A percentile compares a stretch with the other conserved stretches of the same genome.
phyloP scores from a whole-genome alignment of 1,140 invertebrate species.

The Hycleus phaleratus region DNA sequence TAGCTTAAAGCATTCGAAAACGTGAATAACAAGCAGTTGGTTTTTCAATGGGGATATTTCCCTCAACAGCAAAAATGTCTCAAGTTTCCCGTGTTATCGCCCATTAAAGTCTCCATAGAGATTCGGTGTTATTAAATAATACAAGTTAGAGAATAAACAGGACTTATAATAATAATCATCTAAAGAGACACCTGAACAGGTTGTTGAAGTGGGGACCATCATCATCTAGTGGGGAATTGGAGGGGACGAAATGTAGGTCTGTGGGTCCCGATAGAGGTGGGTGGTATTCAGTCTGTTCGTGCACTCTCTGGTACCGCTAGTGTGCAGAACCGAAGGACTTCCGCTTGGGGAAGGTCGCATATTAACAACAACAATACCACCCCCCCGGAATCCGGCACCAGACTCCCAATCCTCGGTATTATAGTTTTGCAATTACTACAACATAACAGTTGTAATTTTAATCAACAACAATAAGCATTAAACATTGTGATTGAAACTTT shows the following conservation, averaged over 20 bases:
- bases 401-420: background rate
- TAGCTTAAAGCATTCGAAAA: no score
- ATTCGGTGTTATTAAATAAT: no score
- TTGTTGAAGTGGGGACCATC: slow-evolving; percentile 17
- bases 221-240: slow-evolving; percentile 22
- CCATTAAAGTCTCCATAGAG: no score
- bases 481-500: background rate
- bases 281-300: slow-evolving; percentile 31
- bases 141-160: no score
- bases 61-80: no score
- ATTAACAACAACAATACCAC: background rate
- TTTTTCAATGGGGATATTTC: no score
- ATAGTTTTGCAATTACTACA: background rate
- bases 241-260: slow-evolving; percentile 32
- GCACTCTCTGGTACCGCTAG: slow-evolving; percentile 27
- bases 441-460: background rate
- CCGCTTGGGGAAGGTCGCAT: slow-evolving; percentile 28
- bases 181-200: slow-evolving; percentile 10
- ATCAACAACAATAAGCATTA: background rate
- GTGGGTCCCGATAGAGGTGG: slow-evolving; percentile 29
- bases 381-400: background rate
- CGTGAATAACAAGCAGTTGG: no score
- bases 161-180: no score
- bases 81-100: no score
- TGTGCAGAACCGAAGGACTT: slow-evolving; percentile 28